Evolutionary conservation across 1,140 invertebrate species (phyloP).

Genomic region (Delia radicum): DNA sequence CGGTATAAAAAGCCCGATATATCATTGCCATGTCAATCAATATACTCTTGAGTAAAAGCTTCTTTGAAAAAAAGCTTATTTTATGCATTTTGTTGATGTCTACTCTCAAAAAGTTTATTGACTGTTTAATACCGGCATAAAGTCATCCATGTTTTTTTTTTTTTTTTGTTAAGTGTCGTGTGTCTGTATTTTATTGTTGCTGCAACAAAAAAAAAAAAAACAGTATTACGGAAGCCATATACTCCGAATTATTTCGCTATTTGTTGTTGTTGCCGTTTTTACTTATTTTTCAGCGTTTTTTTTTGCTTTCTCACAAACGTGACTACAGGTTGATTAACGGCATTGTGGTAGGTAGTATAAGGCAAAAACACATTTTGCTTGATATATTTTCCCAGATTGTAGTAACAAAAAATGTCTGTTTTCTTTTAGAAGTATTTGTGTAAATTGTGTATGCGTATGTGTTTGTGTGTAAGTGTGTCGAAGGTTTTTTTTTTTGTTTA

Average conservation of each 20-base stretch:
- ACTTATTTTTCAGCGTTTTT: not conserved
- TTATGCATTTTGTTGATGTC: not conserved
- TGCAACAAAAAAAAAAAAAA: not conserved
- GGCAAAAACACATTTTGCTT: not conserved
- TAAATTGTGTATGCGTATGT: too few species aligned
- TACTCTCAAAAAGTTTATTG: not conserved
- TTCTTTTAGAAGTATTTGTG: too few species aligned
- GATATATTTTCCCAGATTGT: not conserved
- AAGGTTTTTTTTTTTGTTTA: too few species aligned
- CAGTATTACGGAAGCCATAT: not conserved
- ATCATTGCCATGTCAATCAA: conserved; percentile 17
- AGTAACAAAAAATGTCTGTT: too few species aligned
- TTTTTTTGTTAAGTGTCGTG: not conserved
- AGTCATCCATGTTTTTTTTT: not conserved
- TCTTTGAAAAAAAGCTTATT: conserved; percentile 13
- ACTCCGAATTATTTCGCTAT: not conserved
- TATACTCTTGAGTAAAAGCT: conserved; percentile 10
- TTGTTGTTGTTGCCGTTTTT: not conserved
- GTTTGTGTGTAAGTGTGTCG: too few species aligned
- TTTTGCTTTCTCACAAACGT: not conserved
- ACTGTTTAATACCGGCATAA: conserved; percentile 15
- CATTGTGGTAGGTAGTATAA: conserved; percentile 3
- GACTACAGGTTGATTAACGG: conserved; percentile 20
- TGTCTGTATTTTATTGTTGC: not conserved
- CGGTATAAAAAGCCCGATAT: not conserved